Evolutionary conservation across 2,888 invertebrate species (phyloP), one percentile per base, ranked within the genome.

Genomic region (Bugula neritina): DNA sequence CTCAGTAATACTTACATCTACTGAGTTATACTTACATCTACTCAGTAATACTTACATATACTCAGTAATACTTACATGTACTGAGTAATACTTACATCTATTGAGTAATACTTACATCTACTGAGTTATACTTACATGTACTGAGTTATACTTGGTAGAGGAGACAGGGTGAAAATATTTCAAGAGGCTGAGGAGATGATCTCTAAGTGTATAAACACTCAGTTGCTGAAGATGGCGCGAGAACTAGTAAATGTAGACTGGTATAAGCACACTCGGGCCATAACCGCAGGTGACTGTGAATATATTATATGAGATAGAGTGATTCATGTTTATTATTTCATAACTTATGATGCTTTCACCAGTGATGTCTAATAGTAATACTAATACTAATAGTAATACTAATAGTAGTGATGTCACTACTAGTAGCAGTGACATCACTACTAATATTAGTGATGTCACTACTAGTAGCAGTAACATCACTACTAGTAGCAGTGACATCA

Each of bases 171-270:
- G 0, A 74, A 72, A 1, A 84, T 90, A 1, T 80, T 90, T 13
- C 78, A 83, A 1, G 89, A 90, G 79, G 92, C 92, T 0, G 87
- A 89, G 74, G 85, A 87, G 27, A 88, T 92, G 54, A 81, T 94
- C 0, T 84, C 87, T 55, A 88, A 88, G 74, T 82, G 94, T 0
- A 85, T 88, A 1, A 84, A 86, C 23, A 87, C 87, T 0, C 86
- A 88, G 73, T 90, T 91, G 77, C 86, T 86, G 76, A 84, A 84
- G n/a, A 89, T 94, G 74, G 92, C 92, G 0, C 77, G 86, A 13
- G 93, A 94, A 82, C 82, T 94, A 29, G 86, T 89, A 35, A 87
- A 88, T 71, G 88, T 89, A 75, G 92, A 93, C 79, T 87, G 88
- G 0, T 90, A 89, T 79, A 88, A 89, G 75, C 92, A 88, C 79